These are phyloP conservation scores for Pelecanoides urinatrix DNA, from an alignment of 2,113 vertebrate genomes.

Conservation along the genomic window DNA sequence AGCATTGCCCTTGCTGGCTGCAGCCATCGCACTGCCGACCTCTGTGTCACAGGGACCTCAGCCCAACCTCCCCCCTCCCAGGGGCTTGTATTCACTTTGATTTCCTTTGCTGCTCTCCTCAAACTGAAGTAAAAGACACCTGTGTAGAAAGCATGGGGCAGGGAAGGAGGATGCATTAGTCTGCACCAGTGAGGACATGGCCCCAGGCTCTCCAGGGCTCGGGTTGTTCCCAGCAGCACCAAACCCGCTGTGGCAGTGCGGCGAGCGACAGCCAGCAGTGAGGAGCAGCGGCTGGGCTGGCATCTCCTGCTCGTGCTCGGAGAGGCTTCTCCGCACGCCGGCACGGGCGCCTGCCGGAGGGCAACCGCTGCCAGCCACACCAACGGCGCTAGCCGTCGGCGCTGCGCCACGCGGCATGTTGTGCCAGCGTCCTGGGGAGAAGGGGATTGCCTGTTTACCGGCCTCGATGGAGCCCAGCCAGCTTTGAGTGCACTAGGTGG, in stretches of 20 bases:
- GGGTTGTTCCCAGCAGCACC: background rate
- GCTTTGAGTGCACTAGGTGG: background rate
- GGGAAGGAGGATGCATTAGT: background rate
- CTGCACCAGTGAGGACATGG: background rate
- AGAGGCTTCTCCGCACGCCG: accelerated
- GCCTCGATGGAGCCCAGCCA: background rate
- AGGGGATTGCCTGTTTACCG: background rate
- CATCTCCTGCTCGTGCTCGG: background rate
- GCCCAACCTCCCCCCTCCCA: background rate
- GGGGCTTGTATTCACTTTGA: background rate
- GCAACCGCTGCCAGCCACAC: background rate
- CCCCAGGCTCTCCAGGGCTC: background rate
- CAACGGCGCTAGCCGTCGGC: background rate
- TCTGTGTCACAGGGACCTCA: background rate
- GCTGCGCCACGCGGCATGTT: accelerated
- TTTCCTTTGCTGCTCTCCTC: background rate
- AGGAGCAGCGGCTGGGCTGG: background rate
- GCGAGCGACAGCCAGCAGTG: background rate
- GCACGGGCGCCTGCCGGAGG: background rate
- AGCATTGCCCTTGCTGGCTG: background rate
- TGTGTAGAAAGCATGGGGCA: background rate
- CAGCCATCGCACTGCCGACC: background rate
- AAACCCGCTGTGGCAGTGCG: background rate
- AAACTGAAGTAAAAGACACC: background rate
- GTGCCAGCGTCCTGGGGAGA: background rate